Evolutionary conservation across 2,888 invertebrate genomes (phyloP).

Genomic region (Zhengitettix transpicula): DNA sequence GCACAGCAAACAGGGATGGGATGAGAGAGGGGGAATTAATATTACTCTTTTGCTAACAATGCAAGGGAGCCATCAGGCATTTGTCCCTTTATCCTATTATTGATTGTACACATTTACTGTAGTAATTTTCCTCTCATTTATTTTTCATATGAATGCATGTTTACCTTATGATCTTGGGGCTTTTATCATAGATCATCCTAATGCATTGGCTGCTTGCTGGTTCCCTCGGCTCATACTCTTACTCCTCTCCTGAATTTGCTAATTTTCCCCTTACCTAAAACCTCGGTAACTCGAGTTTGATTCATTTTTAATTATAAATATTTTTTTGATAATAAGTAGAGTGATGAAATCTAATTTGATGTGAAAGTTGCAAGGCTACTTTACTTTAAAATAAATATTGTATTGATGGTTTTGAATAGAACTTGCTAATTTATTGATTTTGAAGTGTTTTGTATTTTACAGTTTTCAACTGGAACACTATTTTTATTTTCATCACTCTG

Average conservation of each 20-base stretch:
- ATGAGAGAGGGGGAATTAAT: background rate
- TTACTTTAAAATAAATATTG: background rate
- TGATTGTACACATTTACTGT: background rate
- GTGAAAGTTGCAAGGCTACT: too few species aligned
- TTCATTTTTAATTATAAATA: background rate
- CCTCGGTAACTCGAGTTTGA: background rate
- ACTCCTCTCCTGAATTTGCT: background rate
- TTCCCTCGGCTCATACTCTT: constrained; percentile 9
- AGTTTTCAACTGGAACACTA: too few species aligned
- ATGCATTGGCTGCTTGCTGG: constrained; percentile 11
- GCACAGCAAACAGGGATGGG: background rate
- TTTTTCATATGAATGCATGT: too few species aligned
- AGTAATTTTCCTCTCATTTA: background rate
- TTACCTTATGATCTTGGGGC: too few species aligned
- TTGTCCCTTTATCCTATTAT: background rate
- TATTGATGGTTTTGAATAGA: background rate
- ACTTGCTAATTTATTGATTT: background rate
- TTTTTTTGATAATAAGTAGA: too few species aligned
- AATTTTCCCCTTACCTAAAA: background rate
- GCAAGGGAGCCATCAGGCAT: constrained; percentile 7
- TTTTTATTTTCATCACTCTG: background rate
- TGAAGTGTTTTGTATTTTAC: background rate
- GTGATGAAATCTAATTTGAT: too few species aligned
- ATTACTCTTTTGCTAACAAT: background rate
- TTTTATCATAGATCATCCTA: background rate